phyloP scores from a whole-genome alignment of 2,888 invertebrate genomes.

The Branchipolynoe longqiensis region DNA sequence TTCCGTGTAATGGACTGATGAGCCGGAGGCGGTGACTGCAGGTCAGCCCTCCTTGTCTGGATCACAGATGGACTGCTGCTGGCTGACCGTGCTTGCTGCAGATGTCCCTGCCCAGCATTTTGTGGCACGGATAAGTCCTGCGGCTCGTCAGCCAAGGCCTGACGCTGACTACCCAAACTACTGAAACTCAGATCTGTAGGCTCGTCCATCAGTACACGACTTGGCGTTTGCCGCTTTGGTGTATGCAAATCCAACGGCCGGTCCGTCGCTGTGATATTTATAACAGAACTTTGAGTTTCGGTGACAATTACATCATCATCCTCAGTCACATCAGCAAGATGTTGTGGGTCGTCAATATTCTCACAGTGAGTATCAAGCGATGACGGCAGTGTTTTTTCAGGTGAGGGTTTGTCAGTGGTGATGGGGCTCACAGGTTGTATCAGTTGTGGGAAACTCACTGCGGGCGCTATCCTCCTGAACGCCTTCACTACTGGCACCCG shows the following conservation, averaged over 20 bases:
- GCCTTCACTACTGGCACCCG: not conserved
- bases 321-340: not conserved
- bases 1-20: not conserved
- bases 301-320: constrained; percentile 40
- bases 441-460: not conserved
- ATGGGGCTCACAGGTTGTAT: constrained; percentile 4
- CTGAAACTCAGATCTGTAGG: constrained; percentile 5
- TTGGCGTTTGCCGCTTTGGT: not conserved
- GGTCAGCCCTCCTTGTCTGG: not conserved
- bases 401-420: not conserved
- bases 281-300: constrained; percentile 44
- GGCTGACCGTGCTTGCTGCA: not conserved
- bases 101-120: not conserved
- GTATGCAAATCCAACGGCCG: constrained; percentile 16
- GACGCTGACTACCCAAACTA: not conserved
- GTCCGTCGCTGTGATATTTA: not conserved
- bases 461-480: not conserved
- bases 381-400: not conserved
- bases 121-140: constrained; percentile 18
- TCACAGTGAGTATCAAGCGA: constrained; percentile 35
- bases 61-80: not conserved
- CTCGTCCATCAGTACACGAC: not conserved
- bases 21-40: constrained; percentile 19
- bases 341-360: not conserved
- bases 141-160: not conserved